Base-by-base conservation (phyloP, 2,888 invertebrate species). In the Electrophaes corylata region DNA sequence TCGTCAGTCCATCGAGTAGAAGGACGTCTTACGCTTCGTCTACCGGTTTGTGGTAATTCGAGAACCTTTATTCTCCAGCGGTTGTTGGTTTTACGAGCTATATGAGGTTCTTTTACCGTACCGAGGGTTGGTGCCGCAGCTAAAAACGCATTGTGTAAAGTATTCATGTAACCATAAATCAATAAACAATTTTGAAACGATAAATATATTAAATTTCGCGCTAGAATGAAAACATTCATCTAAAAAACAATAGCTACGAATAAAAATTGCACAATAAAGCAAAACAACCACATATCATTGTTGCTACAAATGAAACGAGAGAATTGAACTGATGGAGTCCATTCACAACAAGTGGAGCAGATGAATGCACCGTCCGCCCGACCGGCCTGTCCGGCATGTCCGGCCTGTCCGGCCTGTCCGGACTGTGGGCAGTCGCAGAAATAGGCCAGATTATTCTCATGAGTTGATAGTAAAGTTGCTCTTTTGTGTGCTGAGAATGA, bases 271-370 rank as follows among this genome's bases (percentile, higher is more conserved):
- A 37, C 29, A 53, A 26, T 35, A 29, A 49, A 10, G 18, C 19
- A 44, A 56, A 18, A 37, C 37, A 44, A 49, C 4, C 23, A 29
- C 40, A 23, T 18, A 23, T 47, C 52, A 62, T 64, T 66, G 69
- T 64, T 51, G 68, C 46, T 63, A 62, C 65, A 73, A 74, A 75
- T 72, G 70, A 72, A 76, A 64, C 64, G 69, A 63, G 60, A 65
- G 69, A 67, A 75, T 71, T 69, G 76, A 74, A 65, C 69, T 72
- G 72, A 76, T 76, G 71, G 68, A 45, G 50, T 54, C 37, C 50
- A 59, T 59, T 52, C 41, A 54, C 53, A 56, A 45, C 56, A 54
- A 59, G 54, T 54, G 53, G 40, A 35, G 18, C 54, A 46, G 54
- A 54, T 50, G 54, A 54, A 54, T 54, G 54, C 59, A 33, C 44